These are phyloP conservation scores for Gadopsis marmoratus DNA, from an alignment of 2,797 vertebrate species.

Conservation along the genomic window DNA sequence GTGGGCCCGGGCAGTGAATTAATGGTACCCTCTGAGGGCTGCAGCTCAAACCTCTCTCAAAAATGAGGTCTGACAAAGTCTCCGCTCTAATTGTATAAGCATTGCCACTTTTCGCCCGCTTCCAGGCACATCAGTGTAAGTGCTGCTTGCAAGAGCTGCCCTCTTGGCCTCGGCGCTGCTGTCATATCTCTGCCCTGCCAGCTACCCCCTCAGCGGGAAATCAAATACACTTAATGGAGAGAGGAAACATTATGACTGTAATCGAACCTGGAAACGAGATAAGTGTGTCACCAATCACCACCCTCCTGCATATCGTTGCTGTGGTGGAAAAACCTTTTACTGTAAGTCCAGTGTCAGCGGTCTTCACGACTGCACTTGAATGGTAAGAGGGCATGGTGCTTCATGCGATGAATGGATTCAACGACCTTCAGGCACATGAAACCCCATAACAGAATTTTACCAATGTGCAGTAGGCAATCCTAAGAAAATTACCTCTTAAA, in stretches of 20 bases:
- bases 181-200: slow-evolving; percentile 65
- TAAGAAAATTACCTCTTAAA: neutral
- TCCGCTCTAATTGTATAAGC: slow-evolving; percentile 80
- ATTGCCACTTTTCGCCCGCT: slow-evolving; percentile 68
- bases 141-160: slow-evolving; percentile 75
- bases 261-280: slow-evolving; percentile 80
- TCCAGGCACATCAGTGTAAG: slow-evolving; percentile 73
- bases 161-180: slow-evolving; percentile 67
- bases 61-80: slow-evolving; percentile 83
- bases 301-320: slow-evolving; percentile 60
- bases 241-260: slow-evolving; percentile 78
- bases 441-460: slow-evolving; percentile 27
- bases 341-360: slow-evolving; percentile 62
- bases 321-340: slow-evolving; percentile 65
- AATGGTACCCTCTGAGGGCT: slow-evolving; percentile 74
- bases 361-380: slow-evolving; percentile 58
- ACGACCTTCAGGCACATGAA: slow-evolving; percentile 44
- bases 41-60: slow-evolving; percentile 76
- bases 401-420: slow-evolving; percentile 28
- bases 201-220: slow-evolving; percentile 72
- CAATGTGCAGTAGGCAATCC: neutral
- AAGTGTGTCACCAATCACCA: slow-evolving; percentile 76
- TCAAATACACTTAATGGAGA: slow-evolving; percentile 85
- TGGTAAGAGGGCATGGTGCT: slow-evolving; percentile 48
- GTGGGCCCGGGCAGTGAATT: slow-evolving; percentile 67